A percentile compares a stretch with the other conserved stretches of the same genome.
Conservation (phyloP, 2,113 vertebrate species). For the Pseudorectes ferrugineus region DNA sequence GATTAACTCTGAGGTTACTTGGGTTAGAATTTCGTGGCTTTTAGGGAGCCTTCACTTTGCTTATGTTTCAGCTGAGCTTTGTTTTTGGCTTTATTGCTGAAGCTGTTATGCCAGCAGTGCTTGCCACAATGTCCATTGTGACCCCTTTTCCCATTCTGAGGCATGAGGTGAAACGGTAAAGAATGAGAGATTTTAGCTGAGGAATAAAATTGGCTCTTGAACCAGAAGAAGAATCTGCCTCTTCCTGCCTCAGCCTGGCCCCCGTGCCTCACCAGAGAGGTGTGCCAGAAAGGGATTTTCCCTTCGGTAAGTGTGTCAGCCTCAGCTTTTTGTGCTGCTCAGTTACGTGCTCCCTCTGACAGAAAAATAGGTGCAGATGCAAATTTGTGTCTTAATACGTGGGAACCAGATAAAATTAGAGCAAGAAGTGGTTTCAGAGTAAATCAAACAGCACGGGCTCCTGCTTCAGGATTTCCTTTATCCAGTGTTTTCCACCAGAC, state of each 20-base stretch:
- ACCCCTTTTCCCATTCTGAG: background rate
- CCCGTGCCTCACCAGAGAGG: background rate
- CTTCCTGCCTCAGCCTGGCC: background rate
- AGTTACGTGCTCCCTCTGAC: background rate
- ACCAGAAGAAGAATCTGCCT: background rate
- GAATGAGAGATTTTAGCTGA: background rate
- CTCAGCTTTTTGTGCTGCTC: background rate
- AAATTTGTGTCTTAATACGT: background rate
- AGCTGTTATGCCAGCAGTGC: background rate
- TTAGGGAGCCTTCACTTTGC: background rate
- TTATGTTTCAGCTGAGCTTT: background rate
- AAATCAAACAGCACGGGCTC: background rate
- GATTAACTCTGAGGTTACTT: background rate
- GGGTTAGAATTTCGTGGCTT: background rate
- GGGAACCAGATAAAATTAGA: background rate
- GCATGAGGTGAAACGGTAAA: background rate
- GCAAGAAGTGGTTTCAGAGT: background rate
- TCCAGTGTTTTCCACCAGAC: background rate
- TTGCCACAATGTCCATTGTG: background rate
- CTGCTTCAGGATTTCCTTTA: background rate
- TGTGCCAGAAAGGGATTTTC: background rate
- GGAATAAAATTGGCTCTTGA: background rate
- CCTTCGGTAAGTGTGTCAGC: background rate
- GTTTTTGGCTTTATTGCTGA: background rate
- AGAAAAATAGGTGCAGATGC: background rate